Base-by-base conservation (phyloP, 2,113 vertebrate species). In the Anthoscopus minutus region DNA sequence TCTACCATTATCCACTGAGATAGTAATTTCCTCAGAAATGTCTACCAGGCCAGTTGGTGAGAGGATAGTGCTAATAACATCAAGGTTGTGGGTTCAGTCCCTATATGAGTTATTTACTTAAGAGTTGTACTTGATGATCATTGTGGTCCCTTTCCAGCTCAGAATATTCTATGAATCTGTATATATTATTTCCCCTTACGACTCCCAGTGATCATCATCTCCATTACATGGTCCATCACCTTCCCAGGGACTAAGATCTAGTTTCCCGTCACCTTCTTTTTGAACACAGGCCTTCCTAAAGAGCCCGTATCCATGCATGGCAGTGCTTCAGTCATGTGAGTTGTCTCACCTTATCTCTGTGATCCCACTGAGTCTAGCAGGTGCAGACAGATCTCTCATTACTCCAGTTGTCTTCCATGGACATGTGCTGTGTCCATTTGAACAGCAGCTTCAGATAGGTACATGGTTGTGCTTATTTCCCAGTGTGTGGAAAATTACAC, bases 31-130 rank as follows among this genome's bases (percentile, higher is more conserved):
- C 15, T 69, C 23, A 17, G 23, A 61, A 30, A 60, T 37, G 6
- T 13, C 35, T 56, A 11, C 27, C 14, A 10, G 15, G 19, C 67
- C 1, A 3, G 6, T 48, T 67, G n/a, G 45, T 20, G 48, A 42
- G 24, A 74, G 30, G 5, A 4, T 42, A 31, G 16, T 66, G 11
- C 35, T 76, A 9, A 13, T 35, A 50, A 31, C 14, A 31, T 50
- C 44, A 35, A 17, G 13, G 16, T 11, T 35, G 16, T 76, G 35
- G 7, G 6, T 17, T 50, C 35, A 42, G 17, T 85, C 13, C 51
- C 25, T 13, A 1, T 42, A 25, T 0, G 0, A 65, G 4, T 11
- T 10, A 18, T 66, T 66, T 85, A 30, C 16, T 30, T 35, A 40
- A 38, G 16, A 35, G 11, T 31, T 76, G 25, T 57, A 25, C 35